A percentile compares a stretch with the other conserved stretches of the same genome.
Evolutionary conservation across 2,888 invertebrate genomes (phyloP).

Genomic region (Drosophila stalkeri): DNA sequence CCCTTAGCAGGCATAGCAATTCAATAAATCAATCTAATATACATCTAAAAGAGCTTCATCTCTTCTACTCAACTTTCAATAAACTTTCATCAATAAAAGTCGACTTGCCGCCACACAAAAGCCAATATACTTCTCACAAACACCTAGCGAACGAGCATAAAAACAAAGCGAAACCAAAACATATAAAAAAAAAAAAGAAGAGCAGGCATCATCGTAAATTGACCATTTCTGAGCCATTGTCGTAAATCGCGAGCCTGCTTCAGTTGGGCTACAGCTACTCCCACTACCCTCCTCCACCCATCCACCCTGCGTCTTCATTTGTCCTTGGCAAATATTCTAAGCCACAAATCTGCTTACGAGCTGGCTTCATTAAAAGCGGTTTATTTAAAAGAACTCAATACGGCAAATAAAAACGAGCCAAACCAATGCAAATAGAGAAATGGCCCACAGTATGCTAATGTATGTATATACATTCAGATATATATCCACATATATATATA

Average conservation of each 20-base stretch:
- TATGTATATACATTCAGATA: background rate
- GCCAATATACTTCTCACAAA: background rate
- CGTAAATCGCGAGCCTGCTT: conserved; percentile 59
- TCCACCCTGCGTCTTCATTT: conserved; percentile 56
- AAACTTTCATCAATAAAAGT: background rate
- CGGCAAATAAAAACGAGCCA: conserved; percentile 14
- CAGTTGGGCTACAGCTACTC: conserved; percentile 1
- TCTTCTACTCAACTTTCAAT: background rate
- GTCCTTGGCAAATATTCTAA: conserved; percentile 73
- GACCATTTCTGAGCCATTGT: conserved; percentile 73
- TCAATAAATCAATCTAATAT: background rate
- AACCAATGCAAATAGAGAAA: conserved; percentile 45
- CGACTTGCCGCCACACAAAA: background rate
- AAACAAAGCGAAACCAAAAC: conserved; percentile 12
- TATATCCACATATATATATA: background rate
- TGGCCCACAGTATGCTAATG: background rate
- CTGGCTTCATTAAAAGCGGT: conserved; percentile 79
- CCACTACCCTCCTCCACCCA: background rate
- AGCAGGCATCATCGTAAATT: conserved; percentile 62
- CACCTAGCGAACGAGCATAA: background rate
- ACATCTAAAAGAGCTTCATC: background rate
- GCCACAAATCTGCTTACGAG: conserved; percentile 82
- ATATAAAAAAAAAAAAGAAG: conserved; percentile 1
- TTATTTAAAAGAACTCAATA: conserved; percentile 69
- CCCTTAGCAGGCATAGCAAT: background rate